Evolutionary conservation across 2,113 vertebrate genomes (phyloP).

Genomic region (Delphinapterus leucas): DNA sequence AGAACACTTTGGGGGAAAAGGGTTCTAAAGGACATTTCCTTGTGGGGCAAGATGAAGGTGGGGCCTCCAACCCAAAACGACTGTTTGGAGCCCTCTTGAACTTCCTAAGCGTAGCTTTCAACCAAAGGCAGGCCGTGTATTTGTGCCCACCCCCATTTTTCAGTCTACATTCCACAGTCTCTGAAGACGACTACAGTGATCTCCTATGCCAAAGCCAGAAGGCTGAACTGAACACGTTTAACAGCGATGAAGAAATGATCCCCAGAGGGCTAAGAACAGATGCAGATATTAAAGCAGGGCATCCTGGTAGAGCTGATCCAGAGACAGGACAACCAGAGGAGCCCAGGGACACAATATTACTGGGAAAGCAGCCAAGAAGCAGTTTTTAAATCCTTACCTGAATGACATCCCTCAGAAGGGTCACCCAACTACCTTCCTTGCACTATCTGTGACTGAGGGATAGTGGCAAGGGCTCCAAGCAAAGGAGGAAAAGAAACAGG

Average conservation of each 20-base stretch:
- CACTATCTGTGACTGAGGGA: not conserved
- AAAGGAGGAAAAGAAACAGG: not conserved
- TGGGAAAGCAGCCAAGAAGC: not conserved
- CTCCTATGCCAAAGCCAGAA: not conserved
- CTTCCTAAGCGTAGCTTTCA: not conserved
- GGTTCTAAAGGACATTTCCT: not conserved
- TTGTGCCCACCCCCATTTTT: not conserved
- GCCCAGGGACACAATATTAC: not conserved
- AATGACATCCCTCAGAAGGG: not conserved
- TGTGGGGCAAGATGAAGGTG: not conserved
- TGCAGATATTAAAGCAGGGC: not conserved
- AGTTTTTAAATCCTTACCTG: not conserved
- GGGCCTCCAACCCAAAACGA: not conserved
- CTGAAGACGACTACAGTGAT: not conserved
- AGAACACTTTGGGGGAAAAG: not conserved
- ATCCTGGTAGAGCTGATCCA: not conserved
- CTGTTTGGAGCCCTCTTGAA: not conserved
- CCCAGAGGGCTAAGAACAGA: not conserved
- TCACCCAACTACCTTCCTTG: not conserved
- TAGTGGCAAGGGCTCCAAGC: not conserved
- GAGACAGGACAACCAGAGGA: not conserved
- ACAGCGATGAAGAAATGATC: not conserved
- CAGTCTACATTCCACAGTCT: not conserved
- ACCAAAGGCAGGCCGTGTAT: not conserved
- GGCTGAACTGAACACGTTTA: not conserved